Percentiles rank a stretch among this genome's conserved stretches.
Conservation (phyloP, 2,797 vertebrate species). For the Forpus xanthops region DNA sequence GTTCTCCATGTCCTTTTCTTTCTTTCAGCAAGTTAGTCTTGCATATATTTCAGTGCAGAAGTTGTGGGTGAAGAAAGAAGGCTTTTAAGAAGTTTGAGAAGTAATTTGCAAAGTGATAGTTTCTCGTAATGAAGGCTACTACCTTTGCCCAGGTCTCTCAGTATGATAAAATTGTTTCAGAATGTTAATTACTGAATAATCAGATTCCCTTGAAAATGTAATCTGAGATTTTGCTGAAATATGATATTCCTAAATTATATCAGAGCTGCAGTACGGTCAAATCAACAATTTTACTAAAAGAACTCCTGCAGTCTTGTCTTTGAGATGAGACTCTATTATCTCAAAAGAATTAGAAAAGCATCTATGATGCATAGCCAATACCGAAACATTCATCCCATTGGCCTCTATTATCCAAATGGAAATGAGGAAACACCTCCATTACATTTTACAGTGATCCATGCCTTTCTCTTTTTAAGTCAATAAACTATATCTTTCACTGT, state of each 20-base stretch:
- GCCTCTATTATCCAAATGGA: slow-evolving; percentile 22
- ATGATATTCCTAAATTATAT: not conserved
- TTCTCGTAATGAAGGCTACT: slow-evolving; percentile 29
- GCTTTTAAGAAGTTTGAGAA: slow-evolving; percentile 18
- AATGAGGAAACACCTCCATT: slow-evolving; percentile 38
- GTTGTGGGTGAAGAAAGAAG: fast-evolving
- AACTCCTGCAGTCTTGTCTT: not conserved
- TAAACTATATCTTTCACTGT: not conserved
- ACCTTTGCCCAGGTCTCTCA: slow-evolving; percentile 40
- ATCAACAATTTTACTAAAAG: not conserved
- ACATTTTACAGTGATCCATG: slow-evolving; percentile 12
- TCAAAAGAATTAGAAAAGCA: slow-evolving; percentile 15
- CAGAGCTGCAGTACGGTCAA: not conserved
- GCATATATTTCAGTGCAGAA: not conserved
- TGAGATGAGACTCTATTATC: not conserved
- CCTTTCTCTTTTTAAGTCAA: slow-evolving; percentile 21
- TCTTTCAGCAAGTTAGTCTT: not conserved
- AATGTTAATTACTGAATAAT: slow-evolving; percentile 54
- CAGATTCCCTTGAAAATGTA: not conserved
- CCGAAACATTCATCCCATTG: not conserved
- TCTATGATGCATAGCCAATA: not conserved
- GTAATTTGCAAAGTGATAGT: slow-evolving; percentile 30
- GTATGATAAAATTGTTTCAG: slow-evolving; percentile 31
- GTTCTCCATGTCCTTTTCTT: not conserved
- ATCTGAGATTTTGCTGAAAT: slow-evolving; percentile 17